These are phyloP conservation scores for Morone chrysops DNA, from an alignment of 2,113 vertebrate species.

Conservation along the genomic window DNA sequence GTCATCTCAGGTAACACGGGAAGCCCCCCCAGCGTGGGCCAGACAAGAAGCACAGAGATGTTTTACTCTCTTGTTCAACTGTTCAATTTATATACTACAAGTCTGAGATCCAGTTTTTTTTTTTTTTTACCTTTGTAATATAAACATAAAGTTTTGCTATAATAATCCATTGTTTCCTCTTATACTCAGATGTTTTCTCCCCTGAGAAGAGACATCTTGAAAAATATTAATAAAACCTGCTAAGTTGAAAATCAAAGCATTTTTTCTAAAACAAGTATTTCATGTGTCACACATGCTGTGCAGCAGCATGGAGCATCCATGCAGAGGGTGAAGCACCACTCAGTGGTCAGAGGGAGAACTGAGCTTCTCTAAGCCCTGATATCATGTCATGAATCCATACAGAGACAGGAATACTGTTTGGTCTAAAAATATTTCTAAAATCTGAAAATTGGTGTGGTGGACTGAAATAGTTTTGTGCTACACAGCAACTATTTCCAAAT, in stretches of 20 bases:
- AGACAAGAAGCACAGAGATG: not conserved
- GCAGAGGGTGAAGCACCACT: conserved; percentile 66
- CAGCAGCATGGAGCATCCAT: conserved; percentile 32
- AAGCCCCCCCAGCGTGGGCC: conserved; percentile 1
- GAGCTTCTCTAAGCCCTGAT: not conserved
- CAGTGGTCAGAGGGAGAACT: conserved; percentile 71
- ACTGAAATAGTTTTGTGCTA: not conserved
- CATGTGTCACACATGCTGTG: conserved; percentile 48
- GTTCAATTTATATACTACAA: not conserved
- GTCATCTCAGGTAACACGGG: conserved; percentile 93
- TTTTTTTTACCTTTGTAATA: not conserved
- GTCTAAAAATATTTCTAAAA: not conserved
- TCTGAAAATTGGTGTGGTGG: not conserved
- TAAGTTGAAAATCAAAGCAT: conserved; percentile 34
- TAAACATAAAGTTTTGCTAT: not conserved
- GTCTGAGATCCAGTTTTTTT: not conserved
- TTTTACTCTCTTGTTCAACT: not conserved
- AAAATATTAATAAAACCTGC: conserved; percentile 15
- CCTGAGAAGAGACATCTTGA: conserved; percentile 17
- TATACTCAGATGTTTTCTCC: not conserved
- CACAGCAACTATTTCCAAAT: not conserved
- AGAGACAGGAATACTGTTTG: not conserved
- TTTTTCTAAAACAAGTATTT: conserved; percentile 33
- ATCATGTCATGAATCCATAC: not conserved
- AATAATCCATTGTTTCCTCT: not conserved